Conservation (phyloP, 1,140 invertebrate species). For the Drosophila tropicalis region DNA sequence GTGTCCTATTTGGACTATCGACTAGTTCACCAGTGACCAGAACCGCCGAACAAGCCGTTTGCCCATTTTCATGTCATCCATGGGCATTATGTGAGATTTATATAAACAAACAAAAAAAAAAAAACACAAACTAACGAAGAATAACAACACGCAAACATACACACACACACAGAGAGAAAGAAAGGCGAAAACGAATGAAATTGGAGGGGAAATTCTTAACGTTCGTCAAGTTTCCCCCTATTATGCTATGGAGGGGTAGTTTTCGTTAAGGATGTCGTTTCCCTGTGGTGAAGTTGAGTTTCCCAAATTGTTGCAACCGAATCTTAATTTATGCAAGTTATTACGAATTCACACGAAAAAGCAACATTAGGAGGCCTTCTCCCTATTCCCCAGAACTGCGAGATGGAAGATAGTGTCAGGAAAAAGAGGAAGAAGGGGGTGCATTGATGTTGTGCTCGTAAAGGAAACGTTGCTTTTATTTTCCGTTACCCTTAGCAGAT, state of each 20-base stretch:
- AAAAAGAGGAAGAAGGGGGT: not conserved
- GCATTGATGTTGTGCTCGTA: slow-evolving; percentile 30
- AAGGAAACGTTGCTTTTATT: slow-evolving; percentile 70
- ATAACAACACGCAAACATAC: slow-evolving; percentile 4
- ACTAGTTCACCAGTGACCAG: slow-evolving; percentile 19
- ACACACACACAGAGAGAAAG: not conserved
- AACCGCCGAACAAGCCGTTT: slow-evolving; percentile 29
- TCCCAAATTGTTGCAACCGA: slow-evolving; percentile 37
- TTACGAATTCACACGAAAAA: slow-evolving; percentile 81
- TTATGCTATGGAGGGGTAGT: not conserved
- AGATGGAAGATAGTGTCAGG: not conserved
- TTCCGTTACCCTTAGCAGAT: slow-evolving; percentile 15
- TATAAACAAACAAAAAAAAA: slow-evolving; percentile 27
- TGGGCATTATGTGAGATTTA: slow-evolving; percentile 63
- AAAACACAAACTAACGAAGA: too few relatives aligned
- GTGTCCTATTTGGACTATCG: slow-evolving; percentile 36
- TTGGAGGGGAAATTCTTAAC: slow-evolving; percentile 23
- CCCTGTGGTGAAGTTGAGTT: slow-evolving; percentile 45
- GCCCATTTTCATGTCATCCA: slow-evolving; percentile 59
- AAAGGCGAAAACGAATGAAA: not conserved
- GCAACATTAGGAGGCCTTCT: slow-evolving; percentile 57
- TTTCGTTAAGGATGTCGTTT: not conserved
- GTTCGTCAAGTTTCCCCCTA: slow-evolving; percentile 47
- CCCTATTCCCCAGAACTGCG: not conserved
- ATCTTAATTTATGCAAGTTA: slow-evolving; percentile 80